Percentiles rank a stretch among this genome's conserved stretches.
Conservation (phyloP, 1,140 invertebrate species). For the Lepidostoma basale region DNA sequence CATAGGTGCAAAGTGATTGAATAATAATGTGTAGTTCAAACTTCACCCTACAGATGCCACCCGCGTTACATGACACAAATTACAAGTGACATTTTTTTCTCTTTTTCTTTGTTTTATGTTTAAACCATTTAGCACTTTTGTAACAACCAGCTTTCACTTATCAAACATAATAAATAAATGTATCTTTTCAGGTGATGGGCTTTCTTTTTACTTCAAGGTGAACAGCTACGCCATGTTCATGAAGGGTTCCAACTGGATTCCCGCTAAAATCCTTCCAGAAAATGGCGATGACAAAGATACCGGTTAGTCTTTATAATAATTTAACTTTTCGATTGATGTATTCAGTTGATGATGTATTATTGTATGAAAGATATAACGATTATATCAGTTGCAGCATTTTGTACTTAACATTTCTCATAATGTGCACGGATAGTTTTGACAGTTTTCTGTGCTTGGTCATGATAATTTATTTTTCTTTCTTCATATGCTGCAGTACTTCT, state of each 20-base stretch:
- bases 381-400: too few relatives aligned
- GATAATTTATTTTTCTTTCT: too few relatives aligned
- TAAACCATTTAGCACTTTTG: too few relatives aligned
- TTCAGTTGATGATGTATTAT: background rate
- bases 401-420: too few relatives aligned
- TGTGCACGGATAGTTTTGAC: too few relatives aligned
- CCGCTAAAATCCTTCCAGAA: slow-evolving; percentile 87
- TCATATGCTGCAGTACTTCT: too few relatives aligned
- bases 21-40: background rate
- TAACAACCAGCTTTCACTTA: background rate
- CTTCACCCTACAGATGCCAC: too few relatives aligned
- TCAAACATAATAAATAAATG: background rate
- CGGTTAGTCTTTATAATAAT: slow-evolving; percentile 21
- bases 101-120: background rate
- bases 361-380: too few relatives aligned
- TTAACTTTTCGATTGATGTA: background rate
- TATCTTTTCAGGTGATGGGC: slow-evolving; percentile 57
- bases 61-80: too few relatives aligned
- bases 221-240: slow-evolving; percentile 91
- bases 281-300: slow-evolving; percentile 58
- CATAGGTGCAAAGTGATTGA: too few relatives aligned
- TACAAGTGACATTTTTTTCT: too few relatives aligned
- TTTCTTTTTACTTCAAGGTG: slow-evolving; percentile 87
- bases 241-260: slow-evolving; percentile 97
- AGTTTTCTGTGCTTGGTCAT: too few relatives aligned